Base-by-base conservation (phyloP, 2,113 vertebrate species). In the Phalacrocorax pelagicus region DNA sequence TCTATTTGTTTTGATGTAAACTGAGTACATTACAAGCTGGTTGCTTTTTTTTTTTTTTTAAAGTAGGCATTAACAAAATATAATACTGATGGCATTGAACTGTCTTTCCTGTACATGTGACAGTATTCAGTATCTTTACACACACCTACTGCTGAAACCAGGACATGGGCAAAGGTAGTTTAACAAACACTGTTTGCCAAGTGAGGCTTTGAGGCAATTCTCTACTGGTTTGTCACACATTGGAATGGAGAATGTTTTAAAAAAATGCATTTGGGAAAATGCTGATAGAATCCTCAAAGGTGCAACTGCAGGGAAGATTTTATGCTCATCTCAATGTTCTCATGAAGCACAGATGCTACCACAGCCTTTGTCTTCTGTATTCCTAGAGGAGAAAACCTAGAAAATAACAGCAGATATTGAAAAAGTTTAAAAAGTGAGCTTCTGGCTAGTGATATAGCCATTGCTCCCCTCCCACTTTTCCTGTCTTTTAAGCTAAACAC, bases 1-100 rank as follows among this genome's bases (percentile, higher is more conserved):
- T 95, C 86, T 93, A 71, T 97, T 94, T 65, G 32, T 96, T 98
- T 96, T 81, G 80, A 91, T 96, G 95, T 94, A 90, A 92, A 65
- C 65, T 54, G 87, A 95, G 65, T 87, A 75, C n/a, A 77, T 92
- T 78, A 78, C 54, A n/a, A 65, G 40, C 80, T 80, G 46, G 18
- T 59, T 88, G 47, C 16, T 9, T 81, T 51, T 38, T 38, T 72
- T 57, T 57, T 34, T 71, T 77, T 32, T 44, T 44, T 29, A 78
- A 88, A 38, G 23, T 20, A 90, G 32, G 54, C 70, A 67, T 92
- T 36, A 72, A 63, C 75, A 80, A 94, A 98, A 87, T 46, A 78
- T 44, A 70, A 58, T 69, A 83, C 72, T 91, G 75, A 55, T 91
- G 61, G 52, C 72, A 65, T 32, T 73, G 87, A 94, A 57, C 38